A percentile compares a stretch with the other conserved stretches of the same genome.
These are phyloP conservation scores for Nephrotoma appendiculata DNA, from an alignment of 2,888 invertebrate genomes.

Conservation along the genomic window DNA sequence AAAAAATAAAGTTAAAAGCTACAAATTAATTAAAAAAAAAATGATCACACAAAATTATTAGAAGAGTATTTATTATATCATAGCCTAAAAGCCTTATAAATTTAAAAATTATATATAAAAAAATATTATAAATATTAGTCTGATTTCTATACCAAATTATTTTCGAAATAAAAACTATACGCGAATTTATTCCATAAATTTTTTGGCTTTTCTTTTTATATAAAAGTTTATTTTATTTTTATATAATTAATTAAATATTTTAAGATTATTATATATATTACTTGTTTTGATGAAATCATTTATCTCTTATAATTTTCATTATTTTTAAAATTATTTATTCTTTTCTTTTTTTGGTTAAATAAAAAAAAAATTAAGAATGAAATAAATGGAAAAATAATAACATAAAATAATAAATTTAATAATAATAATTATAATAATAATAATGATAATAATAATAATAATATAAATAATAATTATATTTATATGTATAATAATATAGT, in stretches of 20 bases:
- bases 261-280: not conserved
- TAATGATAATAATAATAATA: constrained; percentile 10
- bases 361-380: not conserved
- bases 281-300: not conserved
- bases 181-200: not conserved
- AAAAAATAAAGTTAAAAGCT: not conserved
- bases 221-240: not conserved
- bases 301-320: not conserved
- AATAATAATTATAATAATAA: constrained; percentile 11
- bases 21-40: not conserved
- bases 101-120: not conserved
- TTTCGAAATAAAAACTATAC: not conserved
- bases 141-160: constrained; percentile 3
- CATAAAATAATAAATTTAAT: constrained; percentile 12
- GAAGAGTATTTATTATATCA: not conserved
- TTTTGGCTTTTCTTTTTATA: not conserved
- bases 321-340: not conserved
- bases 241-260: not conserved
- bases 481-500: constrained; percentile 9
- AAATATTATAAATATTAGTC: not conserved
- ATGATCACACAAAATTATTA: not conserved
- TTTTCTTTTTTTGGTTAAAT: not conserved
- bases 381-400: constrained; percentile 9
- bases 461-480: constrained; percentile 9
- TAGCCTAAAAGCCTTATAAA: not conserved